Percentiles rank a stretch among this genome's conserved stretches.
phyloP scores from a whole-genome alignment of 2,113 vertebrate genomes.

The Sterna hirundo region DNA sequence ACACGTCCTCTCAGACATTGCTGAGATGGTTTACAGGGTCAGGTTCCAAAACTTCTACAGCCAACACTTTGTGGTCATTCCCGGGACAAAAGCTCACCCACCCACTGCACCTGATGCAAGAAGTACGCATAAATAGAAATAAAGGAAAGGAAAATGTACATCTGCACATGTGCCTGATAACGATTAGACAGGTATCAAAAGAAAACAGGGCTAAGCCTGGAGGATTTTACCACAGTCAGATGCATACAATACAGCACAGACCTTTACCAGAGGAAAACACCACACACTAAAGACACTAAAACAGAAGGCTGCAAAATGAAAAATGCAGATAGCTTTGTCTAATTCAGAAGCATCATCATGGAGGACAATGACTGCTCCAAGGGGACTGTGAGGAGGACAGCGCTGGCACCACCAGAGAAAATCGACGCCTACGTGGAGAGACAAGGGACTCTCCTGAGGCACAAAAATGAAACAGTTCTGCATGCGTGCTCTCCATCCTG shows the following conservation, averaged over 20 bases:
- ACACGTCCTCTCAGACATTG: not conserved
- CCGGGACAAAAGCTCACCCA: not conserved
- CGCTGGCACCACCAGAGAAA: not conserved
- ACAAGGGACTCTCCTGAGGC: not conserved
- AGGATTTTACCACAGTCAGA: not conserved
- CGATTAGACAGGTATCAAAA: not conserved
- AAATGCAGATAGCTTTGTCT: not conserved
- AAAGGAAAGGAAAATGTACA: not conserved
- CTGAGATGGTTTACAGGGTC: not conserved
- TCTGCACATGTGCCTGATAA: not conserved
- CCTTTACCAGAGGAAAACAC: not conserved
- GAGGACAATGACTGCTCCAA: not conserved
- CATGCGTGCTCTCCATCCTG: accelerated
- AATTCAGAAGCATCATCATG: not conserved
- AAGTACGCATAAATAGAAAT: not conserved
- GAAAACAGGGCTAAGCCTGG: not conserved
- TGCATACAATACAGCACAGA: not conserved
- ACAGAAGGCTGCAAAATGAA: not conserved
- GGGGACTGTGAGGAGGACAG: not conserved
- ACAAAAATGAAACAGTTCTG: not conserved
- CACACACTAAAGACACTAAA: not conserved
- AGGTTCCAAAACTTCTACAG: not conserved
- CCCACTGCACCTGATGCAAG: not conserved
- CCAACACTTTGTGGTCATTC: not conserved
- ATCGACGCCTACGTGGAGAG: not conserved